These are phyloP conservation scores for Coelogynopora nodosa DNA, from an alignment of 2,888 invertebrate genomes.

Conservation along the genomic window DNA sequence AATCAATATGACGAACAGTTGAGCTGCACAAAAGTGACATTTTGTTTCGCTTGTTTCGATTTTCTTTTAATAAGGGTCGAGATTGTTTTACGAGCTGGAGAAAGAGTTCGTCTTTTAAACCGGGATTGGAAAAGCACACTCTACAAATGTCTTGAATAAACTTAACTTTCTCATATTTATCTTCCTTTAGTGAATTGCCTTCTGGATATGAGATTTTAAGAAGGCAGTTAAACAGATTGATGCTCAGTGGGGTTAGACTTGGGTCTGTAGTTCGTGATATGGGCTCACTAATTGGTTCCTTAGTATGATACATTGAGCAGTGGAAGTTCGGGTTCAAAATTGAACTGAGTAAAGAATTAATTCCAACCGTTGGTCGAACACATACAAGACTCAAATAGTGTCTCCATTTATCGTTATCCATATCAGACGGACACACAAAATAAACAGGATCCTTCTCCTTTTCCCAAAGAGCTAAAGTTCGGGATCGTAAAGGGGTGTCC, in stretches of 20 bases:
- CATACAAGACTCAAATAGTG: constrained; percentile 36
- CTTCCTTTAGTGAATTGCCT: constrained; percentile 17
- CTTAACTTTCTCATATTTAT: constrained; percentile 35
- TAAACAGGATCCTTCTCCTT: constrained; percentile 43
- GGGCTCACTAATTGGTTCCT: constrained; percentile 37
- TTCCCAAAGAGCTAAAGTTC: constrained; percentile 38
- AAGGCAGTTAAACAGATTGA: constrained; percentile 18
- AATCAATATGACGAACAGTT: neutral
- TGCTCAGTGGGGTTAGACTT: neutral
- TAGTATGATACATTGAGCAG: neutral
- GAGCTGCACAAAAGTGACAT: constrained; percentile 14
- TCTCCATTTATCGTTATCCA: constrained; percentile 42
- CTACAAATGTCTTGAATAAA: constrained; percentile 26
- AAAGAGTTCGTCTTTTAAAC: constrained; percentile 46
- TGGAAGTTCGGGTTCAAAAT: neutral
- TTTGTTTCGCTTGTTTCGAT: neutral
- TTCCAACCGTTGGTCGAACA: neutral
- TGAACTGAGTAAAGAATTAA: neutral
- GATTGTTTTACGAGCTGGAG: constrained; percentile 44
- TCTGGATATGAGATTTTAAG: neutral
- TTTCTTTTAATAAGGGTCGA: neutral
- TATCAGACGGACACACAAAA: constrained; percentile 22
- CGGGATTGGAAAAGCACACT: constrained; percentile 44
- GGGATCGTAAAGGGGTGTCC: neutral
- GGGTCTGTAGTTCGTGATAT: constrained; percentile 32